Conservation (phyloP, 2,113 vertebrate species). For the Henicopernis longicauda region DNA sequence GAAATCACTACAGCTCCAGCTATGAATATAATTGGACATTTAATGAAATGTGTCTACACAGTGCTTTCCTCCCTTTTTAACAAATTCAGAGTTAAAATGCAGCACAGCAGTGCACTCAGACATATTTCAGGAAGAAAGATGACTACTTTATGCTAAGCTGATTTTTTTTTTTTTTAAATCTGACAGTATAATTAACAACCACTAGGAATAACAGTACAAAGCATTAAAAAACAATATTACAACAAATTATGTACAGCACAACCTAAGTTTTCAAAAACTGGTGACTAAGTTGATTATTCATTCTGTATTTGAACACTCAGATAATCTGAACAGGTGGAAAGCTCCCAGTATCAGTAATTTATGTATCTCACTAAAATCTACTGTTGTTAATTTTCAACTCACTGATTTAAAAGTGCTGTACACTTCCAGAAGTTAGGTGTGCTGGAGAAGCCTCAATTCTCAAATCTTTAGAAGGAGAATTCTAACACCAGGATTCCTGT, state of each 20-base stretch:
- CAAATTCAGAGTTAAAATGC: neutral
- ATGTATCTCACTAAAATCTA: neutral
- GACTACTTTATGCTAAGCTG: neutral
- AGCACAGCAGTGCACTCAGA: neutral
- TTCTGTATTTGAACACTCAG: neutral
- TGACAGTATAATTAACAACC: neutral
- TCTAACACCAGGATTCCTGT: neutral
- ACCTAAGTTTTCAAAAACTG: neutral
- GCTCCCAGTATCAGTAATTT: neutral
- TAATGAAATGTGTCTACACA: conserved; percentile 3
- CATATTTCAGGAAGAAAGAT: neutral
- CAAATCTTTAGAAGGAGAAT: neutral
- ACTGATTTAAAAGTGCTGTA: neutral
- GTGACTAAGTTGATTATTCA: neutral
- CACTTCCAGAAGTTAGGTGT: neutral
- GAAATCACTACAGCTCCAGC: neutral
- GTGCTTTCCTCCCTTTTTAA: neutral
- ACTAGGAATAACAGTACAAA: neutral
- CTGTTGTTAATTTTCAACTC: neutral
- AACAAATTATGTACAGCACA: neutral
- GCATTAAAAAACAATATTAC: neutral
- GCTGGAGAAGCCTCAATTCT: neutral
- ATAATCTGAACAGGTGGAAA: neutral
- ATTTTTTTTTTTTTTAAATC: neutral
- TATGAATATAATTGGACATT: neutral